Percentiles rank a stretch among this genome's conserved stretches.
These are phyloP conservation scores for Stomorhina lunata DNA, from an alignment of 2,888 invertebrate species.

Conservation along the genomic window DNA sequence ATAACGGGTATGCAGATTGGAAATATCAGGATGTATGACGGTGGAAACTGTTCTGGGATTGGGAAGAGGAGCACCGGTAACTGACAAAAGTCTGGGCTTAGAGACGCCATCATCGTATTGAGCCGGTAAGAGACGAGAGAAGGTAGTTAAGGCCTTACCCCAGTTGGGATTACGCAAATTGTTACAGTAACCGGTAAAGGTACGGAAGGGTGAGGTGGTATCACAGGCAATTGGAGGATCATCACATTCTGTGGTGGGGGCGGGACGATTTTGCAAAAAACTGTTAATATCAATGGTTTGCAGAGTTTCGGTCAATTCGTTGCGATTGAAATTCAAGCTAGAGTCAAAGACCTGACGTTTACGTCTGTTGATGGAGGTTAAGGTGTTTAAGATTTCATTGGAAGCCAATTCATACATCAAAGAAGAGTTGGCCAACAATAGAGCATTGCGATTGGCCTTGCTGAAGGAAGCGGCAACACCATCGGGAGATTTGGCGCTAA, in stretches of 20 bases:
- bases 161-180: constrained; percentile 90
- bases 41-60: constrained; percentile 93
- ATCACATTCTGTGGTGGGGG: constrained; percentile 82
- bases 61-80: constrained; percentile 89
- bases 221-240: constrained; percentile 87
- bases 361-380: constrained; percentile 81
- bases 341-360: constrained; percentile 88
- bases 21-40: constrained; percentile 94
- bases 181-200: constrained; percentile 92
- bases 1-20: constrained; percentile 92
- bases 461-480: constrained; percentile 95
- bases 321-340: constrained; percentile 81
- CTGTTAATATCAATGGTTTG: constrained; percentile 89
- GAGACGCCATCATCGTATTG: constrained; percentile 94
- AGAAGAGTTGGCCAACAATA: constrained; percentile 91
- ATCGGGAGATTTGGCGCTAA: constrained; percentile 91
- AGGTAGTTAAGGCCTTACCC: constrained; percentile 91
- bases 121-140: constrained; percentile 90
- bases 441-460: constrained; percentile 91
- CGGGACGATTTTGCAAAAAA: constrained; percentile 82
- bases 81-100: constrained; percentile 86
- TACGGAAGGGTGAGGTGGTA: constrained; percentile 84
- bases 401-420: constrained; percentile 92
- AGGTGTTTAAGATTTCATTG: constrained; percentile 88
- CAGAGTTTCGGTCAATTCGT: constrained; percentile 87